These are phyloP conservation scores for Daphoenositta chrysoptera DNA, from an alignment of 2,113 vertebrate species.

Conservation along the genomic window DNA sequence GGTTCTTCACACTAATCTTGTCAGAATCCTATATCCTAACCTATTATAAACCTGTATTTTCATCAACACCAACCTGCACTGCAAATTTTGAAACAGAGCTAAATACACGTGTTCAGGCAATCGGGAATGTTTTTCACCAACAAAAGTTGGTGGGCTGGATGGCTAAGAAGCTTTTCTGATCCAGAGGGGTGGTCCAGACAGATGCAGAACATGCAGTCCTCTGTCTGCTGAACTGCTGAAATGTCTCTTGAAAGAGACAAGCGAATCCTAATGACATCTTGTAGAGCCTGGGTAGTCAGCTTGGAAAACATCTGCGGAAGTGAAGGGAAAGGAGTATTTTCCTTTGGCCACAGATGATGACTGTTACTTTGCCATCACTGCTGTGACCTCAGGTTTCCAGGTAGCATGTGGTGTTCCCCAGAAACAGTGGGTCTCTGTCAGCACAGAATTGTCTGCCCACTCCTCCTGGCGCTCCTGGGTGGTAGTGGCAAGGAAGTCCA, in stretches of 20 bases:
- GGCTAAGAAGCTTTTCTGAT: neutral
- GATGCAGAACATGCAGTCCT: neutral
- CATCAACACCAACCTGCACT: neutral
- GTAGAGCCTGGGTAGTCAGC: neutral
- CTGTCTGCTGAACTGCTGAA: neutral
- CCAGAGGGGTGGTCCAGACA: neutral
- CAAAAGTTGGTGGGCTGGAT: neutral
- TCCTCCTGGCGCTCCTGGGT: neutral
- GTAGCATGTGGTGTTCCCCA: neutral
- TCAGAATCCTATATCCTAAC: neutral
- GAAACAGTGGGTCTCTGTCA: neutral
- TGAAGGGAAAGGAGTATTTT: neutral
- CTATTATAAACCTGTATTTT: neutral
- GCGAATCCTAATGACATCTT: neutral
- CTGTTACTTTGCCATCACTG: neutral
- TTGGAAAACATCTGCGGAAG: neutral
- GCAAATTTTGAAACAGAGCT: neutral
- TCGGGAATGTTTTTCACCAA: neutral
- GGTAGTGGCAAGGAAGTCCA: neutral
- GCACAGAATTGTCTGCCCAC: neutral
- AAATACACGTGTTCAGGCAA: accelerated
- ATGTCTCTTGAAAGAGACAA: neutral
- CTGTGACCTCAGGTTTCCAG: neutral
- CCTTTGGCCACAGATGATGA: neutral
- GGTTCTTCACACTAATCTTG: neutral